A percentile compares a stretch with the other conserved stretches of the same genome.
Evolutionary conservation across 2,113 vertebrate genomes (phyloP).

Genomic region (Limanda limanda): DNA sequence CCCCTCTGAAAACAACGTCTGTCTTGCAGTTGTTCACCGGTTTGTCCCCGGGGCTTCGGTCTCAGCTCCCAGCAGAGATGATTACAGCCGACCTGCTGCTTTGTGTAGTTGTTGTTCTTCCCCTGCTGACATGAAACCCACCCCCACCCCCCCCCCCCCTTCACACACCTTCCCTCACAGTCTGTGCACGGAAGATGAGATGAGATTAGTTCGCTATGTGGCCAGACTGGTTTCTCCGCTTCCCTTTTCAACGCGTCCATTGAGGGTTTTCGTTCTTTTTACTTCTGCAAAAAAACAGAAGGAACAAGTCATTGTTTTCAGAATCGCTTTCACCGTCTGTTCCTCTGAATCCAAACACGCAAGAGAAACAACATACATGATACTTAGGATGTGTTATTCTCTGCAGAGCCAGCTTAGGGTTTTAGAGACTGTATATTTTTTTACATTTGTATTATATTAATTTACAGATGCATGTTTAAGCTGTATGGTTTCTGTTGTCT

Average conservation of each 20-base stretch:
- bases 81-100: constrained; percentile 1
- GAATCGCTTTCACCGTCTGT: constrained; percentile 18
- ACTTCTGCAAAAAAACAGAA: constrained; percentile 70
- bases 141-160: constrained; percentile 5
- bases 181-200: constrained; percentile 13
- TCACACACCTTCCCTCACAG: background rate
- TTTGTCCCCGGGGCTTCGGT: constrained; percentile 22
- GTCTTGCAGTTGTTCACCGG: background rate
- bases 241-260: constrained; percentile 35
- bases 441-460: background rate
- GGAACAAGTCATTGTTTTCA: background rate
- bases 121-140: constrained; percentile 30
- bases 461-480: background rate
- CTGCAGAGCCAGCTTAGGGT: background rate
- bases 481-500: constrained; percentile 8
- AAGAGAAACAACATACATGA: constrained; percentile 18
- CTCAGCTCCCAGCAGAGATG: constrained; percentile 26
- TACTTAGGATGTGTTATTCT: too few relatives aligned
- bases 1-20: constrained; percentile 27
- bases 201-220: constrained; percentile 42
- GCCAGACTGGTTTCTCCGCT: constrained; percentile 54
- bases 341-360: constrained; percentile 7
- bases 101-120: constrained; percentile 6
- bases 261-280: background rate
- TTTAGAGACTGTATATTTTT: background rate